Base-by-base conservation (phyloP, 2,797 vertebrate genomes). In the Anableps anableps region DNA sequence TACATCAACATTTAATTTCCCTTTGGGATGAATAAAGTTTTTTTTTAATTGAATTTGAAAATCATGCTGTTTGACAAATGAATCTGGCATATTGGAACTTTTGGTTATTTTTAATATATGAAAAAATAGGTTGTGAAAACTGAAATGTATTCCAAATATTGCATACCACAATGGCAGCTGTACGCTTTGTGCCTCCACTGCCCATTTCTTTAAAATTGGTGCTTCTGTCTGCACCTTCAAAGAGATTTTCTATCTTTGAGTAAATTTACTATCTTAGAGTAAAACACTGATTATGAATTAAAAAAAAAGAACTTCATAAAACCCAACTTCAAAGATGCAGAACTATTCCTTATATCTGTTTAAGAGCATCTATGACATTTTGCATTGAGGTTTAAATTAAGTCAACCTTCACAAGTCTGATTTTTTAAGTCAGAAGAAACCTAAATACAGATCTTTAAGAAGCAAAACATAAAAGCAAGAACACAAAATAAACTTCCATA, bases 401-500 rank as follows among this genome's bases (percentile, higher is more conserved):
- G 29, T 55, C n/a, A 43, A 75, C 62, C 26, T 53, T 45, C 62
- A 50, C 0, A 6, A 66, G 36, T 43, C 48, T 0, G 29, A 43
- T 62, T 79, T 79, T 80, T 43, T 41, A 16, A 38, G 29, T 75
- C 78, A 66, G 48, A 34, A 74, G 45, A 84, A 74, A 62, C 14
- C 6, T 53, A 60, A 41, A 36, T 31, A 77, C 7, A 17, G 75
- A 21, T 14, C 41, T 38, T 34, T 1, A 64, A 79, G 62, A 80
- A 78, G 38, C 29, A 80, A 55, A 75, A 83, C 64, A 80, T 78
- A 26, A 90, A 84, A 78, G 68, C 81, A 81, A 89, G 77, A 87
- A 78, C 74, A 55, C 81, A 31, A 38, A 71, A 29, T 71, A 53
- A 78, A 78, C 41, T 13, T 68, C 7, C 36, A 34, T 83, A 62